phyloP scores from a whole-genome alignment of 2,888 invertebrate genomes.

The Ramazzottius varieornatus region DNA sequence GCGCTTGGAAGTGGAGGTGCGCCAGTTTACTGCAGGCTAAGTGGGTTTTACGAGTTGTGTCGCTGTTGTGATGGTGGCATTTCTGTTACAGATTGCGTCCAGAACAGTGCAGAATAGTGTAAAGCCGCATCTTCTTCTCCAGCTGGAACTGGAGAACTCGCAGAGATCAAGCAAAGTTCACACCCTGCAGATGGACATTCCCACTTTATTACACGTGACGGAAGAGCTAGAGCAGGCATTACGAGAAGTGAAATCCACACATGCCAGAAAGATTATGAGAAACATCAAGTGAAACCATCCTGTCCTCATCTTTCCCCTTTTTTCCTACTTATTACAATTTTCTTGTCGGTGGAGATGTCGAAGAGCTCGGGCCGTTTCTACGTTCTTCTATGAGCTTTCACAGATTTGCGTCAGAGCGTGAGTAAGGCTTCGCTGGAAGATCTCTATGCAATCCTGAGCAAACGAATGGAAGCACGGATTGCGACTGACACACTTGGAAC shows the following conservation, averaged over 20 bases:
- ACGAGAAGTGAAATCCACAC: background rate
- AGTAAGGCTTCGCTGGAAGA: too few species aligned
- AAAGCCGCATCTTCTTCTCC: background rate
- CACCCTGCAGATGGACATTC: background rate
- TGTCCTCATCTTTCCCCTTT: too few species aligned
- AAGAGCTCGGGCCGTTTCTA: too few species aligned
- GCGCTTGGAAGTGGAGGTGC: background rate
- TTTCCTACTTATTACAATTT: too few species aligned
- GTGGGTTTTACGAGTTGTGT: background rate
- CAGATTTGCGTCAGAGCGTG: too few species aligned
- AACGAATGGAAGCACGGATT: too few species aligned
- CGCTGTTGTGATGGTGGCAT: background rate
- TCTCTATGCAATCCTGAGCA: too few species aligned
- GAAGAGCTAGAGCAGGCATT: background rate
- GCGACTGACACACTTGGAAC: too few species aligned
- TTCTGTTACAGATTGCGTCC: background rate
- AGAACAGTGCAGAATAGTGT: background rate
- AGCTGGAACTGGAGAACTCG: background rate
- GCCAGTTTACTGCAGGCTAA: too few species aligned
- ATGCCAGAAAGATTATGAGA: background rate
- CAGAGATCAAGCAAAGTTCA: background rate
- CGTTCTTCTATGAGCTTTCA: too few species aligned
- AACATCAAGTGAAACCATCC: background rate
- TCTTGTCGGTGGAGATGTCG: too few species aligned
- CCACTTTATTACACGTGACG: background rate